Evolutionary conservation across 2,888 invertebrate genomes (phyloP).

Genomic region (Tipula lateralis): DNA sequence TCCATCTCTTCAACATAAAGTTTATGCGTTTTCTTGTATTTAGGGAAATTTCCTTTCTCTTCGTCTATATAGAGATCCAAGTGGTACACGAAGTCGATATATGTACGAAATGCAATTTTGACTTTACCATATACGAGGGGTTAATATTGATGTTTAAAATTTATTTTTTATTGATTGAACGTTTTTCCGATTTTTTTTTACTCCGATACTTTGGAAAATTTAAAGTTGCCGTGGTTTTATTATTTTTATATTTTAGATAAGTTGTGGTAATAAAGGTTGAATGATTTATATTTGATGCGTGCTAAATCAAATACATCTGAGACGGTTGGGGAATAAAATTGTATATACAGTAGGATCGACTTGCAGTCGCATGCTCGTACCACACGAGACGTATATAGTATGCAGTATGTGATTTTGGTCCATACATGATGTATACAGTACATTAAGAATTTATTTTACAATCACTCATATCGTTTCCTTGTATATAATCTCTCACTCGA

Average conservation of each 20-base stretch:
- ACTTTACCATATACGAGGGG: neutral
- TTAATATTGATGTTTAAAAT: conserved; percentile 19
- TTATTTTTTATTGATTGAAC: conserved; percentile 24
- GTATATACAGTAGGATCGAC: neutral
- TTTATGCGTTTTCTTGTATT: neutral
- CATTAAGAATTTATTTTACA: neutral
- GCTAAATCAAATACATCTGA: neutral
- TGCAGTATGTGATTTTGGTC: neutral
- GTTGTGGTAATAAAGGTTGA: conserved; percentile 13
- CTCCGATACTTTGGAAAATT: neutral
- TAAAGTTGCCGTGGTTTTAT: neutral
- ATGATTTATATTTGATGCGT: neutral
- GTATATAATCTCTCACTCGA: neutral
- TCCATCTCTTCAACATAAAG: neutral
- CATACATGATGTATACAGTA: neutral
- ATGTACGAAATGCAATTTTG: neutral
- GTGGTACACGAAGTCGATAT: neutral
- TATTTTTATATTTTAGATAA: conserved; percentile 1
- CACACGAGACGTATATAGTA: neutral
- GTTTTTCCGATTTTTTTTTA: neutral
- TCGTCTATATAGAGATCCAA: no score
- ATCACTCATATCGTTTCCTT: neutral
- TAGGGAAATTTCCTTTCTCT: neutral
- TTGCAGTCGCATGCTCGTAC: neutral
- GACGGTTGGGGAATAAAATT: neutral